Conservation (phyloP, 2,888 invertebrate species). For the Yponomeuta evonymella region DNA sequence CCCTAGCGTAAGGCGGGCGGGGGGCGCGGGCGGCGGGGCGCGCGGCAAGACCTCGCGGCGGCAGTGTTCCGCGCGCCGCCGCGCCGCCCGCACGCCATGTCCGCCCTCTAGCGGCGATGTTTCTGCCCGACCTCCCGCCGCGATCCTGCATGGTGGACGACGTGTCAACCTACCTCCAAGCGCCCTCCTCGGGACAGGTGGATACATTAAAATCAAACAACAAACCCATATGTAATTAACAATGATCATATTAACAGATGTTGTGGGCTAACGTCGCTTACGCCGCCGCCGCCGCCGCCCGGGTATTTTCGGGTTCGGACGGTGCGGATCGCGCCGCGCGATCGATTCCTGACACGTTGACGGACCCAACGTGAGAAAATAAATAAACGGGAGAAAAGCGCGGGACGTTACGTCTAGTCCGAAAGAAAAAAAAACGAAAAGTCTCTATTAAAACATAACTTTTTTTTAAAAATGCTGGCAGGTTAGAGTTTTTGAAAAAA, state of each 20-base stretch:
- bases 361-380: background rate
- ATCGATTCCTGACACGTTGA: conserved; percentile 36
- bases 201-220: conserved; percentile 72
- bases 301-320: conserved; percentile 69
- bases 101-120: conserved; percentile 80
- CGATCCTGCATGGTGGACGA: conserved; percentile 98
- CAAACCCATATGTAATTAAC: conserved; percentile 76
- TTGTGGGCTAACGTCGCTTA: conserved; percentile 74
- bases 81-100: conserved; percentile 70
- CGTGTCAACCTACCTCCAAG: conserved; percentile 95
- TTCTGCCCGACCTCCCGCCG: conserved; percentile 93
- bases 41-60: conserved; percentile 67
- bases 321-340: conserved; percentile 45
- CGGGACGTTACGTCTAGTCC: too few relatives aligned
- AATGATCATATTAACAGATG: conserved; percentile 77
- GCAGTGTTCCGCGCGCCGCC: conserved; percentile 72
- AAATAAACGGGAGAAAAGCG: too few relatives aligned
- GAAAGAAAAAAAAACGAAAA: too few relatives aligned
- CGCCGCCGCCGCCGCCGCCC: conserved; percentile 61
- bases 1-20: conserved; percentile 13
- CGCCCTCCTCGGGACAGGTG: conserved; percentile 97
- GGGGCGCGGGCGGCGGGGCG: conserved; percentile 19
- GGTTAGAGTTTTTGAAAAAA: too few relatives aligned
- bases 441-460: too few relatives aligned
- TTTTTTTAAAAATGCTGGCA: too few relatives aligned